Conservation (phyloP, 2,888 invertebrate genomes). For the Cantharis rustica region DNA sequence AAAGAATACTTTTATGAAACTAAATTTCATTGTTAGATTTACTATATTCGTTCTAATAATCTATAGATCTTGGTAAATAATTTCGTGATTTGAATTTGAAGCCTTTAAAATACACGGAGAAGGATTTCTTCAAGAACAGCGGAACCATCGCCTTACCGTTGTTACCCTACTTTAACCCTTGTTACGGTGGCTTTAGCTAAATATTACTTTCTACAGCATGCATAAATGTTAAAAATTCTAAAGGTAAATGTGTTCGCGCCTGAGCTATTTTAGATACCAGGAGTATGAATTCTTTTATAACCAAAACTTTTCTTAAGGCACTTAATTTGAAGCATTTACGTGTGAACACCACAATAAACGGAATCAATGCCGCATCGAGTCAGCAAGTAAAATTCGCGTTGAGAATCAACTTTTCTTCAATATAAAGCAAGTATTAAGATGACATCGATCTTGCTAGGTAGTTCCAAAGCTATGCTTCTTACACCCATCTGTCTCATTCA, state of each 20-base stretch:
- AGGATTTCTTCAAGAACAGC: no score
- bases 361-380: background rate
- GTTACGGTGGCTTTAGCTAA: background rate
- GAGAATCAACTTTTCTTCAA: background rate
- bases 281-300: background rate
- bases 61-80: no score
- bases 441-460: background rate
- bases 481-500: background rate
- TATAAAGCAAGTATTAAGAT: background rate
- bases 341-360: background rate
- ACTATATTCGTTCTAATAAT: no score
- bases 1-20: no score
- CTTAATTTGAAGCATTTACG: background rate
- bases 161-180: no score
- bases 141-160: no score
- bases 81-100: no score
- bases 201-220: constrained; percentile 8
- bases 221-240: background rate
- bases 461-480: constrained; percentile 5
- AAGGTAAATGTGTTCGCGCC: background rate
- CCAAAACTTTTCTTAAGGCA: background rate
- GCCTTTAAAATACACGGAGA: no score
- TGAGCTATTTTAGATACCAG: constrained; percentile 4
- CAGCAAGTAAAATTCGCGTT: background rate
- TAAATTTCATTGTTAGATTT: no score